Conservation (phyloP, 2,113 vertebrate species). For the Galemys pyrenaicus region DNA sequence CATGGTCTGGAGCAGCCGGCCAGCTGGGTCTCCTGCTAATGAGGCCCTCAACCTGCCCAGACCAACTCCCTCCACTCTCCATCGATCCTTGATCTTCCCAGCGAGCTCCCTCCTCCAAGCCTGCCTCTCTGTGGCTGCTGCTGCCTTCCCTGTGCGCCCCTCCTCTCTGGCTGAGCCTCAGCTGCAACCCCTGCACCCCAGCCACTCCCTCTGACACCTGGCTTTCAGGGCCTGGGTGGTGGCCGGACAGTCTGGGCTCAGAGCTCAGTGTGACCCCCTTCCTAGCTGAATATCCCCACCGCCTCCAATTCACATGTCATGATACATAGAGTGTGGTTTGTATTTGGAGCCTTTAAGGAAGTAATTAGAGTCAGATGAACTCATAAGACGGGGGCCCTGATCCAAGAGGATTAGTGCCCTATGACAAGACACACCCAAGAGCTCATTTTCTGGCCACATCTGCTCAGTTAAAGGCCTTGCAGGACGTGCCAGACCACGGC, state of each 20-base stretch:
- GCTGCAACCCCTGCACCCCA: not conserved
- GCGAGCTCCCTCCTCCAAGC: not conserved
- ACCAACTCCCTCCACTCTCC: not conserved
- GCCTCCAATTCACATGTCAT: too few species aligned
- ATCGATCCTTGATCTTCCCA: not conserved
- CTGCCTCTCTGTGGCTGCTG: not conserved
- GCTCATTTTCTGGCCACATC: not conserved
- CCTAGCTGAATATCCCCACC: not conserved
- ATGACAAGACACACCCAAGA: not conserved
- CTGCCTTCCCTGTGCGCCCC: not conserved
- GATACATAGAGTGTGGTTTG: too few species aligned
- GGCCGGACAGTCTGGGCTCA: not conserved
- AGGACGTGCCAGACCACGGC: not conserved
- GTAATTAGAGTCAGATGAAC: not conserved
- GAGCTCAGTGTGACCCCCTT: not conserved
- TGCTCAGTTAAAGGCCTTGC: too few species aligned
- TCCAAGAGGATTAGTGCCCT: not conserved
- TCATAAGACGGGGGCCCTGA: not conserved
- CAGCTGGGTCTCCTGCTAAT: slow-evolving; percentile 75
- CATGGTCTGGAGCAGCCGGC: slow-evolving; percentile 67
- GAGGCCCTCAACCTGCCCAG: not conserved
- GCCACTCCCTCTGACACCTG: rapidly evolving
- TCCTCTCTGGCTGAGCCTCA: not conserved
- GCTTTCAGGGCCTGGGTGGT: not conserved
- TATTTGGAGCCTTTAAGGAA: not conserved